Conservation (phyloP, 2,888 invertebrate genomes). For the Heliconius ismenius region DNA sequence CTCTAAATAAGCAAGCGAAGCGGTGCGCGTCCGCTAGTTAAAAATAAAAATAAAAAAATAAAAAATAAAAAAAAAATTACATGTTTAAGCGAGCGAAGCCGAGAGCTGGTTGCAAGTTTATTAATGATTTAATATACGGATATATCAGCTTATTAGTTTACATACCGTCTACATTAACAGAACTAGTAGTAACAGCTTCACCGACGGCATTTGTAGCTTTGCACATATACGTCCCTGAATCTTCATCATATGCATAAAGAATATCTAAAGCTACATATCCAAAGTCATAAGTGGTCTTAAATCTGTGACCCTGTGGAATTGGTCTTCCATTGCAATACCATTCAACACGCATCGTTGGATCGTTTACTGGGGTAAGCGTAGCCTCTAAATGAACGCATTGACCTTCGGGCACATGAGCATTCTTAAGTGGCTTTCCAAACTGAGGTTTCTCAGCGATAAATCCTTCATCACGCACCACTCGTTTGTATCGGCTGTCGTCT, state of each 20-base stretch:
- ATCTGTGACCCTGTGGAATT: slow-evolving; percentile 95
- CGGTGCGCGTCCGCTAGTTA: no score
- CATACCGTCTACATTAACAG: slow-evolving; percentile 92
- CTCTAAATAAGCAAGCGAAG: no score
- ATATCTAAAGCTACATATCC: slow-evolving; percentile 98
- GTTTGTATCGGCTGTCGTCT: slow-evolving; percentile 89
- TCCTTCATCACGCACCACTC: slow-evolving; percentile 87
- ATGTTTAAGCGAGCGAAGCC: no score
- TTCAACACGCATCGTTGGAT: slow-evolving; percentile 98
- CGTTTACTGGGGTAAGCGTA: slow-evolving; percentile 97
- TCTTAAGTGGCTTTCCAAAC: slow-evolving; percentile 93
- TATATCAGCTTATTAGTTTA: slow-evolving; percentile 38
- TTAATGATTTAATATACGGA: not conserved
- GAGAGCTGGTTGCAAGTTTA: no score
- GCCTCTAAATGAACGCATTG: slow-evolving; percentile 95
- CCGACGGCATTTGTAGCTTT: slow-evolving; percentile 97
- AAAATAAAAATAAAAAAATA: no score
- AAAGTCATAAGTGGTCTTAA: slow-evolving; percentile 98
- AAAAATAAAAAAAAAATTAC: no score
- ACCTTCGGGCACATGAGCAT: slow-evolving; percentile 92
- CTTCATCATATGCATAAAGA: slow-evolving; percentile 97
- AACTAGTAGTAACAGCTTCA: slow-evolving; percentile 96
- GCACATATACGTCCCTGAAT: slow-evolving; percentile 98
- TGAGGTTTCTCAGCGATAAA: slow-evolving; percentile 92
- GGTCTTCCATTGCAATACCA: slow-evolving; percentile 98